Base-by-base conservation (phyloP, 2,888 invertebrate genomes). In the Acanthosoma haemorrhoidale region DNA sequence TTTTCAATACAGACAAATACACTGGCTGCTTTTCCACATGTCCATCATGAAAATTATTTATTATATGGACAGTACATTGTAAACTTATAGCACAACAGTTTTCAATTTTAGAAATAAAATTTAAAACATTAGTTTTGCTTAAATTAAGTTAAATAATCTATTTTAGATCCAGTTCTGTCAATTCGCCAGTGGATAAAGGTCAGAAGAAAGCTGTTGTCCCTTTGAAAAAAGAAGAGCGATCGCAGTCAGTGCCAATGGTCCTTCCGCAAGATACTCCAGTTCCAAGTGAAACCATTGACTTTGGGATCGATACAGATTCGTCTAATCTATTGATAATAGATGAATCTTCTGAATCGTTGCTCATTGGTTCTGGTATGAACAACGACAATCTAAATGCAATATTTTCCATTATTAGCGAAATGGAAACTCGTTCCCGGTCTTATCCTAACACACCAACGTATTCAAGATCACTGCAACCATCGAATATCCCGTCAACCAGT, bases 181-280 rank as follows among this genome's bases (percentile, higher is more conserved):
- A 41, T 25, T 69, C 69, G 1, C 69, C 69, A n/a, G 60, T 60
- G 2, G 41, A 32, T 5, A 69, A 69, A 60, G 32, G 57, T 13
- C 31, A 31, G 13, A 69, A 69, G 29, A 57, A 57, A 18, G 29
- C 34, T 8, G 39, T 39, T n/a, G 60, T 29, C 32, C 39, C 59
- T 25, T 16, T 61, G 18, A 21, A 59, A 15, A 31, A 15, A 6
- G 38, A 32, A 60, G 68, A 68, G 32, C 36, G 73, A 34, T 73
- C 73, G 4, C 73, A 73, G 66, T 71, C 71, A 31, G 73, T 73
- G n/a, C 73, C 73, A 31, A 67, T 70, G 21, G 39, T 61, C 6
- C 70, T 73, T 34, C 70, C 71, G 9, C 71, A 73, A 31, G 58
- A 68, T 58, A 73, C 73, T 31, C 73, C 73, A 16, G 73, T 73